These are phyloP conservation scores for Macrosoma leucophasiata DNA, from an alignment of 2,888 invertebrate species.

Conservation along the genomic window DNA sequence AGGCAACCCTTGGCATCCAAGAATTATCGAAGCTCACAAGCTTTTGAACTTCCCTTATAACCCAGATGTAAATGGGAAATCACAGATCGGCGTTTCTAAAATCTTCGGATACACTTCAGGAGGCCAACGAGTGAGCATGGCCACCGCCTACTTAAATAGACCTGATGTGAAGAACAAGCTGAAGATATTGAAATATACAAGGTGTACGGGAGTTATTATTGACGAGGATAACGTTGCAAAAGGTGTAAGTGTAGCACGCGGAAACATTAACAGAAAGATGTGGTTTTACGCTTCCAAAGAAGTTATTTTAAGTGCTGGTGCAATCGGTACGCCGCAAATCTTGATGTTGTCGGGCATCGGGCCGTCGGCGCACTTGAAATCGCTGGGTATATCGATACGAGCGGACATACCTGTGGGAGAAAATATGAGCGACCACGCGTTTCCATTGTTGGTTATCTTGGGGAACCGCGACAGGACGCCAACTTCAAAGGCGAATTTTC, in stretches of 20 bases:
- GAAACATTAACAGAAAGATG: slow-evolving; percentile 14
- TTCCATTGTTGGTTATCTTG: slow-evolving; percentile 34
- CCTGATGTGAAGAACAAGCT: slow-evolving; percentile 32
- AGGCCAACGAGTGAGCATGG: slow-evolving; percentile 46
- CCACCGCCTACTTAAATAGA: slow-evolving; percentile 39
- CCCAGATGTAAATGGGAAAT: slow-evolving; percentile 41
- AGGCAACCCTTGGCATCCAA: slow-evolving; percentile 41
- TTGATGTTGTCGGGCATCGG: slow-evolving; percentile 54
- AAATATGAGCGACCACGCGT: slow-evolving; percentile 42
- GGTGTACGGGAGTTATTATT: slow-evolving; percentile 43
- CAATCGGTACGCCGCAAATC: slow-evolving; percentile 47
- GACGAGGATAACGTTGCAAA: slow-evolving; percentile 32
- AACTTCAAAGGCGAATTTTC: slow-evolving; percentile 9
- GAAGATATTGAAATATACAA: slow-evolving; percentile 37
- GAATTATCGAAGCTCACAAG: slow-evolving; percentile 33
- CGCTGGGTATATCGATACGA: slow-evolving; percentile 34
- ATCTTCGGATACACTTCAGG: slow-evolving; percentile 39
- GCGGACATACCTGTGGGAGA: slow-evolving; percentile 45
- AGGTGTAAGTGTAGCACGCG: slow-evolving; percentile 37
- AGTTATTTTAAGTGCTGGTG: slow-evolving; percentile 49
- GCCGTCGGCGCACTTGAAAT: slow-evolving; percentile 35
- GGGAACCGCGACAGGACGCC: slow-evolving; percentile 30
- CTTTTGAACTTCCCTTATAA: slow-evolving; percentile 40
- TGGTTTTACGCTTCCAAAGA: slow-evolving; percentile 38
- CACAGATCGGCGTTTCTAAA: slow-evolving; percentile 45